A percentile compares a stretch with the other conserved stretches of the same genome.
Evolutionary conservation across 2,888 invertebrate species (phyloP).

Genomic region (Coelopa pilipes): DNA sequence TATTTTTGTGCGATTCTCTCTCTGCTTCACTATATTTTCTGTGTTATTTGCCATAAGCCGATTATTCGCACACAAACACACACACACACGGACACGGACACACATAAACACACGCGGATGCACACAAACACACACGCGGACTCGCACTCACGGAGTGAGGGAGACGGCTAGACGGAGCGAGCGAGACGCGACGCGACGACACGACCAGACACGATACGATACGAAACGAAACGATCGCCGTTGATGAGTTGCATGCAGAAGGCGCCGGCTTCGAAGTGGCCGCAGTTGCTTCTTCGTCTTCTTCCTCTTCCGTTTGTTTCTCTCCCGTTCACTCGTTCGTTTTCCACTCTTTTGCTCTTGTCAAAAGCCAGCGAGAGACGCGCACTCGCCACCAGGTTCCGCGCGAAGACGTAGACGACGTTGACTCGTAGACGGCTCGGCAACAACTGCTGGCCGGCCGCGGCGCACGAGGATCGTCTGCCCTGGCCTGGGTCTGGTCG

Average conservation of each 20-base stretch:
- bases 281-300: slow-evolving; percentile 24
- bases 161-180: neutral
- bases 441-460: slow-evolving; percentile 45
- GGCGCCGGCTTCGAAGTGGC: neutral
- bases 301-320: neutral
- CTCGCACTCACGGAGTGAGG: slow-evolving; percentile 1
- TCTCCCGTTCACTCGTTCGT: neutral
- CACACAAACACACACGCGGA: slow-evolving; percentile 32
- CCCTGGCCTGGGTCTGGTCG: neutral
- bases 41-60: slow-evolving; percentile 33
- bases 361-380: slow-evolving; percentile 8
- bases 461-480: slow-evolving; percentile 14
- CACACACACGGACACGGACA: slow-evolving; percentile 40
- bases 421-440: slow-evolving; percentile 47
- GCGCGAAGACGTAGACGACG: slow-evolving; percentile 40
- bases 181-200: neutral
- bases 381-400: slow-evolving; percentile 39
- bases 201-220: neutral
- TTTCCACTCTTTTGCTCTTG: neutral
- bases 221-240: neutral
- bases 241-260: slow-evolving; percentile 26
- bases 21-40: slow-evolving; percentile 29
- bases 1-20: slow-evolving; percentile 35
- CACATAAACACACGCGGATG: slow-evolving; percentile 35
- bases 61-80: slow-evolving; percentile 58